Percentiles rank a stretch among this genome's conserved stretches.
Evolutionary conservation across 2,113 vertebrate species (phyloP).

Genomic region (Sakesphorus luctuosus): DNA sequence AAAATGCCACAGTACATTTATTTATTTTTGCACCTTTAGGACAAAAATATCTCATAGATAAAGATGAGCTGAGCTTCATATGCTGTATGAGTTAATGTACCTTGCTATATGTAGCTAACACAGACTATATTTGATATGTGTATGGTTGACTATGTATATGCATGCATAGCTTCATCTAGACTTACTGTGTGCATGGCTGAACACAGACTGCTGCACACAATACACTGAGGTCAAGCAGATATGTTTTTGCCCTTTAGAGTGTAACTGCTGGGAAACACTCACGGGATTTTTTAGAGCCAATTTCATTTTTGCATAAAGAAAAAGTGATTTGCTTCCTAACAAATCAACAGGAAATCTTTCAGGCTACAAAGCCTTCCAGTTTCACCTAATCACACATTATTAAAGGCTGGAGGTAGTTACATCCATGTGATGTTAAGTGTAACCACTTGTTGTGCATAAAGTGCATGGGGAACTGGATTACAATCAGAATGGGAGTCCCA

Average conservation of each 20-base stretch:
- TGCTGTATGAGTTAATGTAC: neutral
- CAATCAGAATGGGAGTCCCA: neutral
- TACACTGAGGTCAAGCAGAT: neutral
- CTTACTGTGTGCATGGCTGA: neutral
- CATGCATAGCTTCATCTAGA: neutral
- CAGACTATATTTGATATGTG: rapidly evolving
- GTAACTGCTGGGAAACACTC: neutral
- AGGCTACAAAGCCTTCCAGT: neutral
- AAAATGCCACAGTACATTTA: neutral
- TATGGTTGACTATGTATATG: neutral
- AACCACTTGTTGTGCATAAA: neutral
- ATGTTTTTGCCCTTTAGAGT: neutral
- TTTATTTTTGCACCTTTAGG: neutral
- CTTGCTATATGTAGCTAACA: neutral
- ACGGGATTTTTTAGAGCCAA: rapidly evolving
- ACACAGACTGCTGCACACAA: neutral
- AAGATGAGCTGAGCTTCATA: neutral
- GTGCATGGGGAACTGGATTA: neutral
- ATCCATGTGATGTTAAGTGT: rapidly evolving
- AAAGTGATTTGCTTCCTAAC: neutral
- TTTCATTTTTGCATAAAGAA: neutral
- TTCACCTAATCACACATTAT: neutral
- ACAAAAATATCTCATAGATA: neutral
- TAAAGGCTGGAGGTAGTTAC: neutral
- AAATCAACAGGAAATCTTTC: neutral